phyloP scores from a whole-genome alignment of 2,888 invertebrate species.

The Clunio marinus region DNA sequence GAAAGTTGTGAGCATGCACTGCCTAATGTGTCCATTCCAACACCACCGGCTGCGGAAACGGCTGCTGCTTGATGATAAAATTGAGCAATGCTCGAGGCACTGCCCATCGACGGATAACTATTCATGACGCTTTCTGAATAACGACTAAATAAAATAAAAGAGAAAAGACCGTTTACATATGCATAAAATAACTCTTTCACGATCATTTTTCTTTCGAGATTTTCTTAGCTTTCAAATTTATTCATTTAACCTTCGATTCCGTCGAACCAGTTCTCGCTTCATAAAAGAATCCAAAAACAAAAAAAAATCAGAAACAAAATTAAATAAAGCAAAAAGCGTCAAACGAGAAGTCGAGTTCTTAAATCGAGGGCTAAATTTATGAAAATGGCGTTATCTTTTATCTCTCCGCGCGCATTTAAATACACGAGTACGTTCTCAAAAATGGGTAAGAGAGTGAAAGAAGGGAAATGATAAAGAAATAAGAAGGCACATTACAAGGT shows the following conservation, averaged over 20 bases:
- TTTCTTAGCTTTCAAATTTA: not conserved
- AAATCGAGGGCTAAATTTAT: constrained; percentile 36
- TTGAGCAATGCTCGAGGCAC: constrained; percentile 62
- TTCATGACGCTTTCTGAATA: constrained; percentile 53
- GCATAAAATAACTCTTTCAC: not conserved
- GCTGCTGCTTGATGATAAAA: constrained; percentile 81
- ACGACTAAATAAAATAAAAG: constrained; percentile 45
- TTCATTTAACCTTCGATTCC: constrained; percentile 27
- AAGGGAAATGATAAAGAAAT: constrained; percentile 19
- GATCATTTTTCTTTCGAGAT: not conserved
- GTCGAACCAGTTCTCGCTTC: not conserved
- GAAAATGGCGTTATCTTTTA: constrained; percentile 36
- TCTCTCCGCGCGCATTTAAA: constrained; percentile 22
- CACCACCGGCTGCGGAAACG: constrained; percentile 66
- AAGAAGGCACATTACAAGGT: constrained; percentile 20
- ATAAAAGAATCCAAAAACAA: too few species aligned
- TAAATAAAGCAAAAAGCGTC: too few species aligned
- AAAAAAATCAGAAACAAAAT: not conserved
- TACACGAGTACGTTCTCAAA: not conserved
- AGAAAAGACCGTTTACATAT: constrained; percentile 10
- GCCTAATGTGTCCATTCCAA: constrained; percentile 72
- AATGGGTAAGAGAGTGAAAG: not conserved
- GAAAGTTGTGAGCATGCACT: constrained; percentile 74
- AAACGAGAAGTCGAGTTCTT: not conserved
- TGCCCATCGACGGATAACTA: constrained; percentile 53